These are phyloP conservation scores for Lithophane ornitopus DNA, from an alignment of 2,888 invertebrate species.

Conservation along the genomic window DNA sequence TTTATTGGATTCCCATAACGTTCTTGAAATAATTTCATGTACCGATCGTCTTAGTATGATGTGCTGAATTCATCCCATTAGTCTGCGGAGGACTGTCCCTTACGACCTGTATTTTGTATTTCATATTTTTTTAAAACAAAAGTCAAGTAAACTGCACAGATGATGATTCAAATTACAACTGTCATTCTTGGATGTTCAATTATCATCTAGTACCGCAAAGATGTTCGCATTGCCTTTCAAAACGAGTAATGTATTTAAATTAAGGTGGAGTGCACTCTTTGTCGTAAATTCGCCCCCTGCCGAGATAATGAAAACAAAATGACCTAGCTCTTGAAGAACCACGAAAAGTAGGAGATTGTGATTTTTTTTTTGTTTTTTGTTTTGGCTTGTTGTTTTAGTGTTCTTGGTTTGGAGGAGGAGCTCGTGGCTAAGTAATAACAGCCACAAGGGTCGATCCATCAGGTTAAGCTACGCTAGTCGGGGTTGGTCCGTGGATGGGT, in stretches of 20 bases:
- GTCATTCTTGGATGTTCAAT: slow-evolving; percentile 43
- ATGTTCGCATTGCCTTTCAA: slow-evolving; percentile 61
- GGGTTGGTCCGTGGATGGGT: too few relatives aligned
- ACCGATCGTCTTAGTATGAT: too few relatives aligned
- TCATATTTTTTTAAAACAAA: too few relatives aligned
- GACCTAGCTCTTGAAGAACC: slow-evolving; percentile 52
- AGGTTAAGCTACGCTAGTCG: too few relatives aligned
- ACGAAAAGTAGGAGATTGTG: slow-evolving; percentile 42
- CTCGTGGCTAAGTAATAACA: too few relatives aligned
- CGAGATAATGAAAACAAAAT: slow-evolving; percentile 73
- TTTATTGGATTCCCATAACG: too few relatives aligned
- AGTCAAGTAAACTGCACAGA: too few relatives aligned
- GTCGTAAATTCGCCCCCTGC: slow-evolving; percentile 66
- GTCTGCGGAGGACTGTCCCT: too few relatives aligned
- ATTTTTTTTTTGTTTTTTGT: slow-evolving; percentile 39
- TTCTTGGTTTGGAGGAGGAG: slow-evolving; percentile 4
- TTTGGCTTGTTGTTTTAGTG: slow-evolving; percentile 13
- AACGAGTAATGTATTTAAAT: slow-evolving; percentile 80
- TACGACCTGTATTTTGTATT: too few relatives aligned
- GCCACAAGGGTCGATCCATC: too few relatives aligned
- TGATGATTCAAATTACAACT: not conserved
- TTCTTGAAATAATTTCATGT: too few relatives aligned
- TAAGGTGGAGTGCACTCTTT: slow-evolving; percentile 68
- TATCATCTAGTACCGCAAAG: slow-evolving; percentile 56
- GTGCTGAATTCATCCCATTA: too few relatives aligned